Percentiles rank a stretch among this genome's conserved stretches.
Conservation (phyloP, 2,113 vertebrate genomes). For the Tragelaphus strepsiceros region DNA sequence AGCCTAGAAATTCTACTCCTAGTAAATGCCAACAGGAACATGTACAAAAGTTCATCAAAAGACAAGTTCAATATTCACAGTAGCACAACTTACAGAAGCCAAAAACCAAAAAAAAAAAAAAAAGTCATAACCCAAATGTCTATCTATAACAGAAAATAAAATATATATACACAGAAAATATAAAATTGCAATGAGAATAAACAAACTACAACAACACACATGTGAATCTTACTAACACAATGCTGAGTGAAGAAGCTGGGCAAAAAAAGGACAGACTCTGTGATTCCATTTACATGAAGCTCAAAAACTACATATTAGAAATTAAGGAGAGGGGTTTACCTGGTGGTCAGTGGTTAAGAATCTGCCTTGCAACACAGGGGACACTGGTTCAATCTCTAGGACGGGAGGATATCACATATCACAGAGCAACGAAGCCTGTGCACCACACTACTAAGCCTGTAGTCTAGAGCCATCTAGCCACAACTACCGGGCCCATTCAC, state of each 20-base stretch:
- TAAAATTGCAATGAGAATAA: background rate
- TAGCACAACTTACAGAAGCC: background rate
- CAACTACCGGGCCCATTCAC: background rate
- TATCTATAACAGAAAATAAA: background rate
- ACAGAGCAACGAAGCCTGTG: background rate
- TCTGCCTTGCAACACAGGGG: background rate
- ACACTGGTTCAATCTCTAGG: background rate
- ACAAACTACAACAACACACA: background rate
- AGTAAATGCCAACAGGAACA: background rate
- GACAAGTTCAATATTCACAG: background rate
- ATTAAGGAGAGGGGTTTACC: background rate
- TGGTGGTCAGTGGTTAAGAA: background rate
- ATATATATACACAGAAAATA: background rate
- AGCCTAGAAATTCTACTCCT: background rate
- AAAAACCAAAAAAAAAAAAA: background rate
- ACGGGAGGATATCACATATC: background rate
- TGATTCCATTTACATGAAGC: background rate
- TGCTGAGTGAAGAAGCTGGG: background rate
- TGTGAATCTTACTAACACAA: background rate
- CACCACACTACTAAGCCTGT: background rate
- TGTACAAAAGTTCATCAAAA: background rate
- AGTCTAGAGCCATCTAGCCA: background rate
- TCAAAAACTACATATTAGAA: background rate
- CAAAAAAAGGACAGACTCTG: background rate
- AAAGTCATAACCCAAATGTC: background rate